Evolutionary conservation across 2,113 vertebrate species (phyloP).

Genomic region (Hydrolagus affinis): DNA sequence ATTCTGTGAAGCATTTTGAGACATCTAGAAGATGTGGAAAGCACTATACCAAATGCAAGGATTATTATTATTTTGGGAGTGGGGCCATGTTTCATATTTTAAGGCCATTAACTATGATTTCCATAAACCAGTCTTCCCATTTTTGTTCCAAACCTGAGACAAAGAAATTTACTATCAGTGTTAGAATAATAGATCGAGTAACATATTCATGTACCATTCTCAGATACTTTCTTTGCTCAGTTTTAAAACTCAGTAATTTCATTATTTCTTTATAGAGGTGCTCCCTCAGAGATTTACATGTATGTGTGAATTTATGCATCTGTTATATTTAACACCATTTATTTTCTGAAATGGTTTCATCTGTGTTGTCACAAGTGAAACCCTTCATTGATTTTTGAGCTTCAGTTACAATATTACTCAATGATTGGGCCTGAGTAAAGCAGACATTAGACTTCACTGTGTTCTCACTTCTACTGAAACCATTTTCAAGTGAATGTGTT

Average conservation of each 20-base stretch:
- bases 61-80: no score
- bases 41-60: no score
- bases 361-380: background rate
- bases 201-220: no score
- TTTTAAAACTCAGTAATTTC: background rate
- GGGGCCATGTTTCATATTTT: no score
- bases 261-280: background rate
- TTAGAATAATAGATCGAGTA: no score
- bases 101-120: no score
- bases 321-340: no score
- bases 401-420: background rate
- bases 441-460: background rate
- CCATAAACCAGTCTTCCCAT: no score
- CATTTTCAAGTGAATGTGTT: background rate
- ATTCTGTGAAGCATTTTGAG: no score
- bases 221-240: background rate
- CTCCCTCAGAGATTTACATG: background rate
- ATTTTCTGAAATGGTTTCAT: background rate
- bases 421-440: background rate
- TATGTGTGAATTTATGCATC: background rate
- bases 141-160: no score
- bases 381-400: background rate
- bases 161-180: no score
- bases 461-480: background rate
- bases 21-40: no score